Evolutionary conservation across 2,888 invertebrate species (phyloP).

Genomic region (Acanthosepion esculentum): DNA sequence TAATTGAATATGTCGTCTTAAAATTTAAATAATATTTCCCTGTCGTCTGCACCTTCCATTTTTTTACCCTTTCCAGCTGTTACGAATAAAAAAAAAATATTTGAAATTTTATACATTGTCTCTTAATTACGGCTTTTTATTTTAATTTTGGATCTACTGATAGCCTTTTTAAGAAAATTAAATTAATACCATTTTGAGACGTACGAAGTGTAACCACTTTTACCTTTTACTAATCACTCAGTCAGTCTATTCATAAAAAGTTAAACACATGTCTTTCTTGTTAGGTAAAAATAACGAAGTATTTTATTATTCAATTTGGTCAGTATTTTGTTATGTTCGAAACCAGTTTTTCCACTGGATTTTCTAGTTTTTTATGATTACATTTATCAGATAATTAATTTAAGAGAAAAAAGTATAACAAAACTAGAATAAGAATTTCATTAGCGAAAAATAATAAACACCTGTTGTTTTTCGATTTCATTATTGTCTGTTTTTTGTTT

Average conservation of each 20-base stretch:
- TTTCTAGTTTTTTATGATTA: too few relatives aligned
- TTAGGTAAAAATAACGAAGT: too few relatives aligned
- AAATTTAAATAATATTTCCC: neutral
- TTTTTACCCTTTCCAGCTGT: neutral
- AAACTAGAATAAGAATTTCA: too few relatives aligned
- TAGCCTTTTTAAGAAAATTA: neutral
- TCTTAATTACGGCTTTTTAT: neutral
- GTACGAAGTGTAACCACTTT: neutral
- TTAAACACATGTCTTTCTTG: neutral
- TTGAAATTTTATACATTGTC: neutral
- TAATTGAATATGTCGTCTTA: neutral
- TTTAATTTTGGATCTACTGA: neutral
- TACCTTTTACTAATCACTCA: too few relatives aligned
- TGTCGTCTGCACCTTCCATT: neutral
- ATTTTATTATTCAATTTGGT: too few relatives aligned
- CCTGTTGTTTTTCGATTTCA: too few relatives aligned
- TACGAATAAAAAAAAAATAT: neutral
- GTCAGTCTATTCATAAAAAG: neutral
- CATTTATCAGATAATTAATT: too few relatives aligned
- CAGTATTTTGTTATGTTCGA: too few relatives aligned
- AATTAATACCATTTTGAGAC: neutral
- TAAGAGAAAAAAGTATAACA: too few relatives aligned
- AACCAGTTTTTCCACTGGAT: too few relatives aligned
- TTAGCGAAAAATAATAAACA: too few relatives aligned
- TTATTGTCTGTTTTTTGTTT: too few relatives aligned